Evolutionary conservation across 2,113 vertebrate species (phyloP).

Genomic region (Brachypteracias leptosomus): DNA sequence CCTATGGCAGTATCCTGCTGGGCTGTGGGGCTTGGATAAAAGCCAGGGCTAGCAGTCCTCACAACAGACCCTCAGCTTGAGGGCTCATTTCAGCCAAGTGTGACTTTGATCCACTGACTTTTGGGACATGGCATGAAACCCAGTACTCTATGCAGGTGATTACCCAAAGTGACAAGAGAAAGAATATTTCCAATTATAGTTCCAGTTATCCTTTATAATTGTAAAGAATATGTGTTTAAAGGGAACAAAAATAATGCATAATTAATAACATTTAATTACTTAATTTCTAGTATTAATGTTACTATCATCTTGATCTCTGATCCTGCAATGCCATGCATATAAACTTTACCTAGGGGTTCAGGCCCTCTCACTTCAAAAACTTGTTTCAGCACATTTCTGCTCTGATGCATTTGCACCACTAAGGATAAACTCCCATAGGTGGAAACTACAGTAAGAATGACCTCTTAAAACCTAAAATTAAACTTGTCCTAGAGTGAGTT

Average conservation of each 20-base stretch:
- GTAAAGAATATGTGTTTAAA: not conserved
- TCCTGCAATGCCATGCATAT: fast-evolving
- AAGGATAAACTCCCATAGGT: not conserved
- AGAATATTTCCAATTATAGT: not conserved
- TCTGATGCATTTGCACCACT: not conserved
- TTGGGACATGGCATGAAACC: fast-evolving
- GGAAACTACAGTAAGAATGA: not conserved
- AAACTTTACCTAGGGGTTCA: not conserved
- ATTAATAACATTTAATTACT: not conserved
- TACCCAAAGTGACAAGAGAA: not conserved
- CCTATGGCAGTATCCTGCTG: not conserved
- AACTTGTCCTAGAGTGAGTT: not conserved
- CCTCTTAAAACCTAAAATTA: not conserved
- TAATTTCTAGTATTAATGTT: not conserved
- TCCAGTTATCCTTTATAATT: not conserved
- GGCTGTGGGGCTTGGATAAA: not conserved
- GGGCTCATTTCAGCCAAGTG: not conserved
- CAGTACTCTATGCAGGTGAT: fast-evolving
- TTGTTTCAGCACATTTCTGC: not conserved
- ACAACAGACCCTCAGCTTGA: not conserved
- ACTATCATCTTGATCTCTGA: not conserved
- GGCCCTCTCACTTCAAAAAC: not conserved
- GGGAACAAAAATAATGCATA: not conserved
- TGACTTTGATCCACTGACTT: not conserved
- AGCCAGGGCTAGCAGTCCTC: not conserved